phyloP scores from a whole-genome alignment of 2,797 vertebrate species.

The Karalla daura region DNA sequence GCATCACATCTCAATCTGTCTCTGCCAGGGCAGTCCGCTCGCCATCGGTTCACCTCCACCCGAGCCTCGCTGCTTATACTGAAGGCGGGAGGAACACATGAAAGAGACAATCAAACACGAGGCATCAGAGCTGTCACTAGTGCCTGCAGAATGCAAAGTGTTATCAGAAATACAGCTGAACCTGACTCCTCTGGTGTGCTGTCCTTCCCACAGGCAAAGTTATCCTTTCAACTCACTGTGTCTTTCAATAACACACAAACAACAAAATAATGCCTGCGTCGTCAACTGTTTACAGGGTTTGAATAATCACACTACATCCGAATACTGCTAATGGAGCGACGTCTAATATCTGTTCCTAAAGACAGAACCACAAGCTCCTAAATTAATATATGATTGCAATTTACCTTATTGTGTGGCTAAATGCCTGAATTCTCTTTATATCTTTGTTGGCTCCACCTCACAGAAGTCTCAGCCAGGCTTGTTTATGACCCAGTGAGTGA shows the following conservation, averaged over 20 bases:
- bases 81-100: slow-evolving; percentile 64
- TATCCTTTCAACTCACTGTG: slow-evolving; percentile 77
- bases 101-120: slow-evolving; percentile 77
- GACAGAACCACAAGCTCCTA: not conserved
- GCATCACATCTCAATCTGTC: slow-evolving; percentile 51
- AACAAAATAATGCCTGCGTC: slow-evolving; percentile 56
- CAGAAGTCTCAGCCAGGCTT: not conserved
- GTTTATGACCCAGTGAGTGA: slow-evolving; percentile 10
- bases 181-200: slow-evolving; percentile 66
- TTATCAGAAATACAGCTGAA: slow-evolving; percentile 75
- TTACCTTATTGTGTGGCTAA: not conserved
- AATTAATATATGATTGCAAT: not conserved
- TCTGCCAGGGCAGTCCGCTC: slow-evolving; percentile 32
- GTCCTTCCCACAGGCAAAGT: slow-evolving; percentile 87
- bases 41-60: slow-evolving; percentile 61
- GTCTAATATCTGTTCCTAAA: not conserved
- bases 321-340: slow-evolving; percentile 27
- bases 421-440: not conserved
- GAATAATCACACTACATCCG: slow-evolving; percentile 40
- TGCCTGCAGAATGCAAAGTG: slow-evolving; percentile 80
- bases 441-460: not conserved
- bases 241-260: slow-evolving; percentile 76
- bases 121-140: slow-evolving; percentile 72
- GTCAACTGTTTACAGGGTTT: slow-evolving; percentile 47
- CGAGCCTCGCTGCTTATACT: slow-evolving; percentile 44